These are phyloP conservation scores for Mungos mungo DNA, from an alignment of 2,113 vertebrate species.

Conservation along the genomic window DNA sequence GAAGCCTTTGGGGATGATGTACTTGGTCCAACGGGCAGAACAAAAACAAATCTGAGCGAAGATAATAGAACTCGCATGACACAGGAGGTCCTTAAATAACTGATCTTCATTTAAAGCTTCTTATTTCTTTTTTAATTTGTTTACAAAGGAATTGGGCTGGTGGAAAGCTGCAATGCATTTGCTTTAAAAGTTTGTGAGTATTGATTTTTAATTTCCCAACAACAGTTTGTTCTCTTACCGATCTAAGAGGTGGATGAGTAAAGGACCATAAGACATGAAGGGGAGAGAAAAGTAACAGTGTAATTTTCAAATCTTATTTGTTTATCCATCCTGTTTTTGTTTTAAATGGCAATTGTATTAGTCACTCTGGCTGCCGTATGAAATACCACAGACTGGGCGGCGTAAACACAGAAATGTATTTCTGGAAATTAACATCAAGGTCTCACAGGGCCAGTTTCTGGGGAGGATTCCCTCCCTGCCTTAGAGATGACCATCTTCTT, in stretches of 20 bases:
- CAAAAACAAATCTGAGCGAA: background rate
- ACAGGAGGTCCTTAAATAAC: background rate
- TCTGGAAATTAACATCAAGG: background rate
- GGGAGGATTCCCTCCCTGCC: background rate
- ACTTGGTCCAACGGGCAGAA: background rate
- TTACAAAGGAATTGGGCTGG: background rate
- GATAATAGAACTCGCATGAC: background rate
- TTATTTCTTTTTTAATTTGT: background rate
- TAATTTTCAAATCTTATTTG: background rate
- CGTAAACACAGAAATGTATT: background rate
- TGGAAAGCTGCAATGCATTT: background rate
- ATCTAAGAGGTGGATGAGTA: background rate
- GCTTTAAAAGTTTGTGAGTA: background rate
- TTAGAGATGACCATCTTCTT: background rate
- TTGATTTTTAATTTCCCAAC: background rate
- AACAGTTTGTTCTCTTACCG: background rate
- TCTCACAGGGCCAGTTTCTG: background rate
- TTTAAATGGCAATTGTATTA: background rate
- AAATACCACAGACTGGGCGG: background rate
- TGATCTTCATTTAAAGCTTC: background rate
- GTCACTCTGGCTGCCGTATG: background rate
- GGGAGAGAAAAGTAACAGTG: background rate
- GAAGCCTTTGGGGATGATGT: background rate
- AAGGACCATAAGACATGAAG: background rate
- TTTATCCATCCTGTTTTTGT: background rate